phyloP scores from a whole-genome alignment of 2,888 invertebrate species.

The Lumbricus terrestris region DNA sequence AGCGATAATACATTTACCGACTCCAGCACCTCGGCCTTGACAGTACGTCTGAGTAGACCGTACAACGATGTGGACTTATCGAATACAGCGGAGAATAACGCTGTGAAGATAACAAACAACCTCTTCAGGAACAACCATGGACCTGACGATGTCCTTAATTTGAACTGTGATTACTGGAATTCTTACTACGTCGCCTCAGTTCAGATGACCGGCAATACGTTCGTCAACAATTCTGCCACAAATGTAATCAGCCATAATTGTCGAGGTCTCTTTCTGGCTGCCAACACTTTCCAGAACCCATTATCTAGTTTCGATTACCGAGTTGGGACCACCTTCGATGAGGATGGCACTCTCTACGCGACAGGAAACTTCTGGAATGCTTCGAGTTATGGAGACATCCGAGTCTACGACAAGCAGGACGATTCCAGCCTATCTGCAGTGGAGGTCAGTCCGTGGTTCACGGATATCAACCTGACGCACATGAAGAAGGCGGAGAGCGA shows the following conservation, averaged over 20 bases:
- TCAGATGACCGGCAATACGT: background rate
- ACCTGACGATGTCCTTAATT: background rate
- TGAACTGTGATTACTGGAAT: background rate
- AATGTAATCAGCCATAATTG: background rate
- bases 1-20: background rate
- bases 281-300: background rate
- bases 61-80: background rate
- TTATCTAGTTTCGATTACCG: background rate
- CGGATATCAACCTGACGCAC: background rate
- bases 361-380: slow-evolving; percentile 19
- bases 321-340: background rate
- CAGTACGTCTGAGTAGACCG: background rate
- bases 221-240: slow-evolving; percentile 7
- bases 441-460: slow-evolving; percentile 23
- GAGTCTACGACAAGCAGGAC: slow-evolving; percentile 13
- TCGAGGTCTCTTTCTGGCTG: background rate
- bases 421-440: slow-evolving; percentile 6
- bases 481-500: background rate
- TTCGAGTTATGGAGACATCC: background rate
- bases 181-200: background rate
- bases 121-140: background rate
- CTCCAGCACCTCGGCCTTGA: background rate
- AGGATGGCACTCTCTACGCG: background rate
- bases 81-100: background rate
- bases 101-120: background rate